A percentile compares a stretch with the other conserved stretches of the same genome.
phyloP scores from a whole-genome alignment of 2,113 vertebrate genomes.

The Rhinichthys klamathensis region DNA sequence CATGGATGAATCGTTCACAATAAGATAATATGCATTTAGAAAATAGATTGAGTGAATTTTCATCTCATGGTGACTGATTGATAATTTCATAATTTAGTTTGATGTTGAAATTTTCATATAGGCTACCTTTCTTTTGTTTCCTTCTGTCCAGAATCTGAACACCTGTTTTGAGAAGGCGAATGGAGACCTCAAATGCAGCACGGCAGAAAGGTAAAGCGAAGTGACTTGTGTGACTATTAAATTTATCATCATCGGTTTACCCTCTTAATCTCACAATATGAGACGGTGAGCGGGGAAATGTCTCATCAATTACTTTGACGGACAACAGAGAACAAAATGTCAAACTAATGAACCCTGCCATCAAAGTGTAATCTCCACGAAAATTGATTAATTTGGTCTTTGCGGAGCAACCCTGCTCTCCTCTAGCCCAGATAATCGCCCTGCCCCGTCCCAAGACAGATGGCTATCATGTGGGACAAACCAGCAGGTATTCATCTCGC shows the following conservation, averaged over 20 bases:
- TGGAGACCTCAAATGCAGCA: background rate
- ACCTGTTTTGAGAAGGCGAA: background rate
- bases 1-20: background rate
- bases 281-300: slow-evolving; percentile 20
- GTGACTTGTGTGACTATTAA: background rate
- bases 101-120: background rate
- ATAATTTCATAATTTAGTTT: background rate
- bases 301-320: slow-evolving; percentile 43
- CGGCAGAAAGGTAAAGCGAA: background rate
- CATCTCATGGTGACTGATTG: background rate
- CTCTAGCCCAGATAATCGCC: slow-evolving; percentile 36
- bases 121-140: background rate
- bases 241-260: slow-evolving; percentile 41
- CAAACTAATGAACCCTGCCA: slow-evolving; percentile 51
- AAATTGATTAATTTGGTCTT: slow-evolving; percentile 45
- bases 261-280: slow-evolving; percentile 41
- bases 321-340: slow-evolving; percentile 41
- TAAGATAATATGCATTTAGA: background rate
- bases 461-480: slow-evolving; percentile 45
- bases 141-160: background rate
- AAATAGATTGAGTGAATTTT: background rate
- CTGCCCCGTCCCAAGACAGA: slow-evolving; percentile 43
- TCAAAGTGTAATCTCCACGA: slow-evolving; percentile 38
- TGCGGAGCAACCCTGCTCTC: slow-evolving; percentile 38
- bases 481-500: slow-evolving; percentile 41